These are phyloP conservation scores for Thalpophila matura DNA, from an alignment of 2,888 invertebrate species.

Conservation along the genomic window DNA sequence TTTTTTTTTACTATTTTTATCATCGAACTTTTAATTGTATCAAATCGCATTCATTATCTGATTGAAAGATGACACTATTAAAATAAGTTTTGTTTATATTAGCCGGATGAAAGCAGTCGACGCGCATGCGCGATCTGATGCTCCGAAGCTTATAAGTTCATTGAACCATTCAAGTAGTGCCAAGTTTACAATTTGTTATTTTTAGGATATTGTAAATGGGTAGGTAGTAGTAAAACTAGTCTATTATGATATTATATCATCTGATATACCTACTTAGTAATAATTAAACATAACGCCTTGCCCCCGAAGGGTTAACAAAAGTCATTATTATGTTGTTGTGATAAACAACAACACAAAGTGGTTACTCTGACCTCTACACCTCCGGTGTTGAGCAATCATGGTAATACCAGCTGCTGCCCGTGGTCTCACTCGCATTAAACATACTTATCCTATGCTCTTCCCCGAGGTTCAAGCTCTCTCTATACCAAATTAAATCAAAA, in stretches of 20 bases:
- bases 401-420: no score
- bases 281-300: no score
- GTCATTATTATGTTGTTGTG: no score
- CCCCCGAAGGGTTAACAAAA: no score
- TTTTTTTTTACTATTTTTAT: neutral
- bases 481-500: no score
- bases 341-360: no score
- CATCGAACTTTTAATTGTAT: neutral
- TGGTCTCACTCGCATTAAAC: no score
- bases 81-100: constrained; percentile 43
- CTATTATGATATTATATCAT: constrained; percentile 5
- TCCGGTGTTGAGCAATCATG: no score
- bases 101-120: constrained; percentile 29
- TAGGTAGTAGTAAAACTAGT: constrained; percentile 2
- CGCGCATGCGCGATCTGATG: constrained; percentile 62
- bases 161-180: constrained; percentile 64
- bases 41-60: neutral
- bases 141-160: constrained; percentile 56
- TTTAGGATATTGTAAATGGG: constrained; percentile 38
- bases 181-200: constrained; percentile 64
- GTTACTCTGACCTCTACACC: no score
- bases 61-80: neutral
- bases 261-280: no score
- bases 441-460: no score
- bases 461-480: no score